Conservation (phyloP, 2,888 invertebrate genomes). For the Dascillus cervinus region DNA sequence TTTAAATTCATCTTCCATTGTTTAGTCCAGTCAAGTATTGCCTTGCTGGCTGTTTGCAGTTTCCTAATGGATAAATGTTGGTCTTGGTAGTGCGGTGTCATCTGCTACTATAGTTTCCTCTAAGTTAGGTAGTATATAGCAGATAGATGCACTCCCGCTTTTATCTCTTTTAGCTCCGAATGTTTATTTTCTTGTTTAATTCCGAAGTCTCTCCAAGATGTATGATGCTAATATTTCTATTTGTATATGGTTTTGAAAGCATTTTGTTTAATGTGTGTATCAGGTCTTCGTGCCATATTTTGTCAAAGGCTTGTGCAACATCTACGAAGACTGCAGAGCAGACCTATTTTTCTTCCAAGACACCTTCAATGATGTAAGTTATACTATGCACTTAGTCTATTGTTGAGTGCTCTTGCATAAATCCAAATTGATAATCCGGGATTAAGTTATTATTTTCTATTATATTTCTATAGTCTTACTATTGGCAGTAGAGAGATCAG, state of each 20-base stretch:
- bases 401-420: slow-evolving; percentile 2
- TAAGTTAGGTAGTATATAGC: slow-evolving; percentile 2
- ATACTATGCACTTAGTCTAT: neutral
- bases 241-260: slow-evolving; percentile 9
- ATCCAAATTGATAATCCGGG: slow-evolving; percentile 3
- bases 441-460: slow-evolving; percentile 3
- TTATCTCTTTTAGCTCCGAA: slow-evolving; percentile 9
- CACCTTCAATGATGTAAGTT: too few species aligned
- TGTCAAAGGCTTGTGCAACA: slow-evolving; percentile 2
- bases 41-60: too few species aligned
- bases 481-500: too few species aligned
- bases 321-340: slow-evolving; percentile 2
- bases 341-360: slow-evolving; percentile 1
- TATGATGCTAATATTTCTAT: slow-evolving; percentile 6
- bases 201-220: slow-evolving; percentile 8
- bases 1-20: slow-evolving; percentile 2
- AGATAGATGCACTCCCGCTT: slow-evolving; percentile 8
- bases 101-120: neutral
- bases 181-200: slow-evolving; percentile 8
- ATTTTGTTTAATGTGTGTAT: slow-evolving; percentile 10
- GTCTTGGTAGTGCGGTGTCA: neutral
- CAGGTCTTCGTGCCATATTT: slow-evolving; percentile 2
- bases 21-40: too few species aligned
- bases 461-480: too few species aligned
- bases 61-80: too few species aligned